Conservation (phyloP, 2,888 invertebrate species). For the Dexiosoma caninum region DNA sequence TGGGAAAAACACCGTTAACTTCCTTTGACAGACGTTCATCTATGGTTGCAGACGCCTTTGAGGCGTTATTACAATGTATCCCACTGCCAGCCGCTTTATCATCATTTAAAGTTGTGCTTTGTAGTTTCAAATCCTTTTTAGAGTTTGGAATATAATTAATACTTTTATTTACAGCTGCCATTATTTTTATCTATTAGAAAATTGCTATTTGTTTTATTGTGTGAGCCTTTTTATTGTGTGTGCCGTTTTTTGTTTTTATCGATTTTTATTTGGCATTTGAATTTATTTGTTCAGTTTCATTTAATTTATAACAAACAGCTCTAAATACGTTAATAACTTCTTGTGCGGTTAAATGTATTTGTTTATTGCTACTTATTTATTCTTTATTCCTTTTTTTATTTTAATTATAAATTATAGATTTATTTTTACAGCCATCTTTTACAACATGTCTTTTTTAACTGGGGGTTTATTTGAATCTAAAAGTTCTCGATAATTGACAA, state of each 20-base stretch:
- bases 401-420: slow-evolving; percentile 6
- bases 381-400: slow-evolving; percentile 7
- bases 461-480: slow-evolving; percentile 55
- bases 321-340: neutral
- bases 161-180: slow-evolving; percentile 49
- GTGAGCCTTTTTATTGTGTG: neutral
- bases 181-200: slow-evolving; percentile 13
- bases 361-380: neutral
- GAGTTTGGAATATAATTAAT: slow-evolving; percentile 25
- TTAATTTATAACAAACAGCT: neutral
- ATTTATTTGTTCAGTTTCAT: neutral
- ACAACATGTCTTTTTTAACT: slow-evolving; percentile 52
- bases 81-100: neutral
- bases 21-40: slow-evolving; percentile 72
- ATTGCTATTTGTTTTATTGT: neutral
- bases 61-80: slow-evolving; percentile 18
- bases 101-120: neutral
- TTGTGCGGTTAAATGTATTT: neutral
- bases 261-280: slow-evolving; percentile 42
- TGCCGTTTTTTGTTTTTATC: slow-evolving; percentile 20
- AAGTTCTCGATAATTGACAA: slow-evolving; percentile 32
- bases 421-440: slow-evolving; percentile 52
- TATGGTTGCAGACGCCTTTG: slow-evolving; percentile 65
- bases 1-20: slow-evolving; percentile 75
- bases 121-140: neutral